Evolutionary conservation across 2,888 invertebrate genomes (phyloP), one percentile per base, ranked within the genome.

Genomic region (Nymphalis polychloros): DNA sequence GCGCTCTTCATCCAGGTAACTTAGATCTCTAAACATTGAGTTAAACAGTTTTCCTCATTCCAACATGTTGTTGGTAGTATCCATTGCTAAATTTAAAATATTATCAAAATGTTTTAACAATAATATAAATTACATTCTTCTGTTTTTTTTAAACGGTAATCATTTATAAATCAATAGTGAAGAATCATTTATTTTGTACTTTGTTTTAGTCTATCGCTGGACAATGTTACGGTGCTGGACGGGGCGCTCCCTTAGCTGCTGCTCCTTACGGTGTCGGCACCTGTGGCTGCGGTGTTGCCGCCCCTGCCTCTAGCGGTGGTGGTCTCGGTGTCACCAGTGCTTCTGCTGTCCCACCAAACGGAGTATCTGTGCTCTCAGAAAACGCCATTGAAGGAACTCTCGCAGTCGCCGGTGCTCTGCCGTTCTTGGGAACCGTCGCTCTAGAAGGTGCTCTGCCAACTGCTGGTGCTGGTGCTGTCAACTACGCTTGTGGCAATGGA

Each of bases 401-500:
- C 0, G 50, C 50, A 20, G 50, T 50, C 13, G 20, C 13, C 13
- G 50, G 50, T 5, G 50, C 50, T 20, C 13, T 50, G 13, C 50
- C 50, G 1, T 50, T 50, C 50, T 50, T 50, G 19, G 50, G 50
- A 20, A 20, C 50, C 20, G 50, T 50, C 1, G 50, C 20, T 50
- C 50, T 50, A 8, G 50, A 50, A 50, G 50, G 50, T 19, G 69
- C 68, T 7, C 61, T 84, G 20, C 77, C 80, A 1, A 77, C 82
- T 10, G 73, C 73, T 62, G 85, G 84, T 20, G 75, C 77, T 48
- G 84, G 83, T 62, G 74, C 76, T 6, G 78, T 79, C 10, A 70
- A 77, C 47, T 81, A 79, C 63, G 76, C 78, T 20, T 78, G 78
- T 64, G 80, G 82, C 8, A 75, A 77, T 59, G 76, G 76, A 20